Evolutionary conservation across 2,888 invertebrate species (phyloP).

Genomic region (Stratiomys singularior): DNA sequence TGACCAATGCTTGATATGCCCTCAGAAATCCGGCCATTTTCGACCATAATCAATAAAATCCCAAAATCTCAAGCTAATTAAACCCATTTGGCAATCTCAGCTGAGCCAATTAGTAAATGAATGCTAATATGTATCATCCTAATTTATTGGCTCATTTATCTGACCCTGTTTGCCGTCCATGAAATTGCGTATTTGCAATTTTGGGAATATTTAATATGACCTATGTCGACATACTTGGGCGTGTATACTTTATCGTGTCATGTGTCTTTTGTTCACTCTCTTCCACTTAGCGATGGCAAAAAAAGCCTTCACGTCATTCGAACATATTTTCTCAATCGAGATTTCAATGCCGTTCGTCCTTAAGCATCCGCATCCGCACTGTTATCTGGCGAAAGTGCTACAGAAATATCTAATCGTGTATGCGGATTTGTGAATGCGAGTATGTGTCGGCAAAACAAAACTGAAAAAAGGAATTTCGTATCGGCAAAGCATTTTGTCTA

Average conservation of each 20-base stretch:
- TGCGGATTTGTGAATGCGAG: not conserved
- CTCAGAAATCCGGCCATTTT: too few species aligned
- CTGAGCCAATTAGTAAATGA: not conserved
- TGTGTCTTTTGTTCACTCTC: not conserved
- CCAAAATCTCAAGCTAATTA: too few species aligned
- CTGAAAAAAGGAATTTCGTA: not conserved
- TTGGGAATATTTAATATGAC: not conserved
- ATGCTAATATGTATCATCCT: not conserved
- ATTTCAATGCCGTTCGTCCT: not conserved
- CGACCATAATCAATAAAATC: too few species aligned
- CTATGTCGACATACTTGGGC: not conserved
- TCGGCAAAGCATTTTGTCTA: not conserved
- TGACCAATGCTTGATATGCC: too few species aligned
- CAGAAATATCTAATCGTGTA: not conserved
- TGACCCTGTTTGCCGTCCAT: not conserved
- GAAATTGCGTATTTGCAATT: not conserved
- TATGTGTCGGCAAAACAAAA: not conserved
- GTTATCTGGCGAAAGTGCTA: not conserved
- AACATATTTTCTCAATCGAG: not conserved
- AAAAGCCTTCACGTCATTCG: slow-evolving; percentile 25
- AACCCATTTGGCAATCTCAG: not conserved
- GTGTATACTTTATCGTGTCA: not conserved
- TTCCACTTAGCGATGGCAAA: not conserved
- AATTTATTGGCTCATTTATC: not conserved
- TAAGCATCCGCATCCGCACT: not conserved